phyloP scores from a whole-genome alignment of 2,113 vertebrate species.

The Sminthopsis crassicaudata region DNA sequence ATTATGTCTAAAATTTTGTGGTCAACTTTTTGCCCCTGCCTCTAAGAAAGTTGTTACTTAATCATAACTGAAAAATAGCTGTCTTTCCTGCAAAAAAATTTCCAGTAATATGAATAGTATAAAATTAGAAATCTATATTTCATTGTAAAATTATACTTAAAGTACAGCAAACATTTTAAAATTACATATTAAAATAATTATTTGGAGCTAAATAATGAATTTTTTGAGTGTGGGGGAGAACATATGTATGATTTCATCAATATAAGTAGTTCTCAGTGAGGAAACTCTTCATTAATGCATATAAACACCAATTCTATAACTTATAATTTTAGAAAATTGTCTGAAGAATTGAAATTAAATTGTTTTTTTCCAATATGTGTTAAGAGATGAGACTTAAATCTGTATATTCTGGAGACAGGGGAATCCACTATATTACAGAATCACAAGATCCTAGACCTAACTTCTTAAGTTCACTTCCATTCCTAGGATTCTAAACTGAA shows the following conservation, averaged over 20 bases:
- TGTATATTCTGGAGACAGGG: background rate
- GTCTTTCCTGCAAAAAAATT: background rate
- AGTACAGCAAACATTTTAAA: background rate
- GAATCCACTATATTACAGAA: background rate
- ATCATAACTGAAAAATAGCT: background rate
- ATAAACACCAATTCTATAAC: background rate
- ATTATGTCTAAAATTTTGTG: no score
- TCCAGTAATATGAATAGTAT: background rate
- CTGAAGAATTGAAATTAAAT: background rate
- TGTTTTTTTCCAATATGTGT: background rate
- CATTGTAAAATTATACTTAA: background rate
- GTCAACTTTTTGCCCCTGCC: background rate
- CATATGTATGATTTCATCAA: background rate
- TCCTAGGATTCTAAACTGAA: background rate
- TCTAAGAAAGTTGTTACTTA: background rate
- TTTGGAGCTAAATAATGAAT: background rate
- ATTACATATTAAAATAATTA: background rate
- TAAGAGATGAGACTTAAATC: background rate
- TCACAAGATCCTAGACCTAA: background rate
- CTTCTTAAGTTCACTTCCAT: background rate
- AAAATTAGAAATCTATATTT: background rate
- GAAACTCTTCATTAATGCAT: background rate
- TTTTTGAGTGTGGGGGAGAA: fast-evolving
- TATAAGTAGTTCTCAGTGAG: background rate
- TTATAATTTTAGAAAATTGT: background rate